Evolutionary conservation across 2,113 vertebrate genomes (phyloP).

Genomic region (Microtus oregoni): DNA sequence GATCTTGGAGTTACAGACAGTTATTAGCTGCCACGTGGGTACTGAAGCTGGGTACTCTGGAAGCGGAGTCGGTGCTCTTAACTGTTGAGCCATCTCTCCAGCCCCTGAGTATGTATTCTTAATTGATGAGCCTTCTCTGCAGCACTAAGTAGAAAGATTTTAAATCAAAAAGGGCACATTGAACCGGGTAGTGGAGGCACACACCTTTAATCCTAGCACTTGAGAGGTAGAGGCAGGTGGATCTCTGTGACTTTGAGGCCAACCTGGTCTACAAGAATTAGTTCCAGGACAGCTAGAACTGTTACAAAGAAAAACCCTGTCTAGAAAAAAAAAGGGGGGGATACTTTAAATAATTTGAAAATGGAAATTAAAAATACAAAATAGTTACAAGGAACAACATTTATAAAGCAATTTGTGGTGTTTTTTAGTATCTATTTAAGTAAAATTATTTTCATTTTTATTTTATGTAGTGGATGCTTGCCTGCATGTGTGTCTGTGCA

Average conservation of each 20-base stretch:
- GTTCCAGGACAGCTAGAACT: too few relatives aligned
- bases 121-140: neutral
- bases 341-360: conserved; percentile 33
- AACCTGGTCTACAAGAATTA: too few relatives aligned
- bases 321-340: too few relatives aligned
- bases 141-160: neutral
- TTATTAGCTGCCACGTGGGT: too few relatives aligned
- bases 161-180: conserved; percentile 21
- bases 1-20: too few relatives aligned
- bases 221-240: too few relatives aligned
- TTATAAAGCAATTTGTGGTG: conserved; percentile 5
- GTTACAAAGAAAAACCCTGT: too few relatives aligned
- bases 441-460: conserved; percentile 26
- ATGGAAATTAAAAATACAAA: neutral
- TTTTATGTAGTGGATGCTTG: neutral
- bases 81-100: too few relatives aligned
- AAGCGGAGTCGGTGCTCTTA: too few relatives aligned
- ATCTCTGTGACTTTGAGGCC: too few relatives aligned
- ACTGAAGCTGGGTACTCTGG: too few relatives aligned
- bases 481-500: neutral
- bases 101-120: neutral
- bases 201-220: too few relatives aligned
- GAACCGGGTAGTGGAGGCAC: neutral
- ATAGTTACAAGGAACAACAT: conserved; percentile 15
- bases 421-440: neutral